These are phyloP conservation scores for Dipus sagitta DNA, from an alignment of 2,797 vertebrate species.

Conservation along the genomic window DNA sequence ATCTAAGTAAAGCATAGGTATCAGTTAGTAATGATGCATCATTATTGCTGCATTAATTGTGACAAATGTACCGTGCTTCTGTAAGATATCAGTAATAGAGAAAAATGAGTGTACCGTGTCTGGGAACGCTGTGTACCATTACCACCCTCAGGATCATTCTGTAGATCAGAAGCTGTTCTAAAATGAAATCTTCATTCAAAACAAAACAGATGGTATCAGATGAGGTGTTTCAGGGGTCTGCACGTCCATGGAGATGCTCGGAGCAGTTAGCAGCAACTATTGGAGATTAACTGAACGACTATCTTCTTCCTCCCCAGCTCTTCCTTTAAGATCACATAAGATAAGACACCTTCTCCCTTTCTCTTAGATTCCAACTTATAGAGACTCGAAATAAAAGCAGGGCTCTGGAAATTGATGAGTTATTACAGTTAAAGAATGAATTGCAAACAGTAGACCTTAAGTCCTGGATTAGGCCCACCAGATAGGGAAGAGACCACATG, in stretches of 20 bases:
- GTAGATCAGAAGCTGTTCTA: slow-evolving; percentile 23
- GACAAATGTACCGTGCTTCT: background rate
- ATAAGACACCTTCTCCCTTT: background rate
- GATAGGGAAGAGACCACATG: background rate
- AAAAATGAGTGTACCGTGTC: background rate
- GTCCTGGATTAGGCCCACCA: background rate
- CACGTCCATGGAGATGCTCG: background rate
- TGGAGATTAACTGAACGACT: background rate
- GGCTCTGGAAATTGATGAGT: background rate
- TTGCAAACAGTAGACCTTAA: background rate
- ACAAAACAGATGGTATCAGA: background rate
- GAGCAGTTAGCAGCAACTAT: background rate
- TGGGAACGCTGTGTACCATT: background rate
- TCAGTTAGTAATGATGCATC: background rate
- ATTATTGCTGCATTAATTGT: background rate
- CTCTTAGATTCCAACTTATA: background rate
- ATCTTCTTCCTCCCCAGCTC: background rate
- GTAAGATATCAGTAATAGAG: background rate
- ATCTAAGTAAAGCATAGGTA: background rate
- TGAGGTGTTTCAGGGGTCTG: background rate
- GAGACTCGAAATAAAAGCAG: background rate
- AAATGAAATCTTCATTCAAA: slow-evolving; percentile 21
- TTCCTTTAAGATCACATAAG: background rate
- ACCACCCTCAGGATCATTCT: background rate
- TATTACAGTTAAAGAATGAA: background rate